Conservation (phyloP, 2,888 invertebrate species). For the Flexamia atlantica region DNA sequence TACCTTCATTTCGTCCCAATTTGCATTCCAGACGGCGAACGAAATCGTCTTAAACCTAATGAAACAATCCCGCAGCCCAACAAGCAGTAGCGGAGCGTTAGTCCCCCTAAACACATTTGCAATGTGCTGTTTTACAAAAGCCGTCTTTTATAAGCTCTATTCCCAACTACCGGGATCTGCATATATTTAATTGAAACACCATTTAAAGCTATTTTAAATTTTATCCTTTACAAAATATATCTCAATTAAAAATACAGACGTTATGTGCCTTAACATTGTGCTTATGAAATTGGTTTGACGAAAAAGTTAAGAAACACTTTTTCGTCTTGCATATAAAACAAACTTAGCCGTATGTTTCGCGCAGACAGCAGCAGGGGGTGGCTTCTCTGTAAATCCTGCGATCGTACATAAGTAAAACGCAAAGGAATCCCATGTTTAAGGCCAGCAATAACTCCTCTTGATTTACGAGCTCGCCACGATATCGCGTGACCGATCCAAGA, state of each 20-base stretch:
- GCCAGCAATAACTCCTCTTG: conserved; percentile 31
- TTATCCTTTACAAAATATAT: no score
- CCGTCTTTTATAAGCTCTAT: conserved; percentile 34
- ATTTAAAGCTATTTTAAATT: background rate
- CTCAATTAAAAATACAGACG: no score
- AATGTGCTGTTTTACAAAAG: conserved; percentile 26
- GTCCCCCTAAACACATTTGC: conserved; percentile 46
- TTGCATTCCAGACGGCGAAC: conserved; percentile 56
- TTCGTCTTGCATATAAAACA: background rate
- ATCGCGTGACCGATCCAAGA: conserved; percentile 19
- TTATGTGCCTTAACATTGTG: no score
- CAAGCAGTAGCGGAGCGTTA: conserved; percentile 7
- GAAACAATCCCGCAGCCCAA: conserved; percentile 38
- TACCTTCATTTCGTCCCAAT: conserved; percentile 54
- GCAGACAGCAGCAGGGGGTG: background rate
- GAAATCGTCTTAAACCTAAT: conserved; percentile 49
- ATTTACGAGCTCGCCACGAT: conserved; percentile 15
- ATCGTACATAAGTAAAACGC: conserved; percentile 9
- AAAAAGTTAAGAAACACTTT: no score
- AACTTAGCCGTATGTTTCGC: background rate
- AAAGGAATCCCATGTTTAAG: conserved; percentile 28
- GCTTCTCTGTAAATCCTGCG: background rate
- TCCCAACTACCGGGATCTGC: conserved; percentile 18
- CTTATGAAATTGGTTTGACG: no score
- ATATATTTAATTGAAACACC: conserved; percentile 33